Conservation (phyloP, 2,888 invertebrate species). For the Prosopocoilus inquinatus region DNA sequence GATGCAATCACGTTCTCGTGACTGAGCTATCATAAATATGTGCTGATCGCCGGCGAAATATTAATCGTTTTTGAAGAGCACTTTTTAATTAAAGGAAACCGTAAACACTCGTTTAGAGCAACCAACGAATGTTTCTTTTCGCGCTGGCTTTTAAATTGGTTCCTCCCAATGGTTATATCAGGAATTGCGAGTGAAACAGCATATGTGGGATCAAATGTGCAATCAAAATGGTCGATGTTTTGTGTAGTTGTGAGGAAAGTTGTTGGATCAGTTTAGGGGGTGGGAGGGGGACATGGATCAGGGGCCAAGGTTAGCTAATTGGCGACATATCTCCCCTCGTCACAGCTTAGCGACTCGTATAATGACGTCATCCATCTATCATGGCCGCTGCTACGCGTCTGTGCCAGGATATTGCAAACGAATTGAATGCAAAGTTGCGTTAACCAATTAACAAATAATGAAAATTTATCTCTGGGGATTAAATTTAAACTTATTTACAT, state of each 20-base stretch:
- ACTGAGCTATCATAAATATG: conserved; percentile 33
- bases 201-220: conserved; percentile 11
- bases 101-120: no score
- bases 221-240: conserved; percentile 18
- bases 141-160: no score
- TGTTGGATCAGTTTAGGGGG: conserved; percentile 22
- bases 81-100: no score
- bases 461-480: background rate
- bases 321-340: conserved; percentile 40
- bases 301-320: conserved; percentile 41
- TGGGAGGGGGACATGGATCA: conserved; percentile 27
- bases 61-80: background rate
- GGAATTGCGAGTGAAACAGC: conserved; percentile 8
- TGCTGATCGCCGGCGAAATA: conserved; percentile 12
- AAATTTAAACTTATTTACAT: no score
- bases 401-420: conserved; percentile 29
- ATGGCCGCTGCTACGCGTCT: conserved; percentile 35
- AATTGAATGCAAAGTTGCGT: conserved; percentile 9
- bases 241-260: conserved; percentile 15
- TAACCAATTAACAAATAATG: background rate
- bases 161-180: conserved; percentile 5
- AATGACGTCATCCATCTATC: conserved; percentile 42
- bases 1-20: conserved; percentile 40
- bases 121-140: no score
- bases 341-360: conserved; percentile 34